Evolutionary conservation across 2,797 vertebrate genomes (phyloP), one percentile per base, ranked within the genome.

Genomic region (Tadarida brasiliensis): DNA sequence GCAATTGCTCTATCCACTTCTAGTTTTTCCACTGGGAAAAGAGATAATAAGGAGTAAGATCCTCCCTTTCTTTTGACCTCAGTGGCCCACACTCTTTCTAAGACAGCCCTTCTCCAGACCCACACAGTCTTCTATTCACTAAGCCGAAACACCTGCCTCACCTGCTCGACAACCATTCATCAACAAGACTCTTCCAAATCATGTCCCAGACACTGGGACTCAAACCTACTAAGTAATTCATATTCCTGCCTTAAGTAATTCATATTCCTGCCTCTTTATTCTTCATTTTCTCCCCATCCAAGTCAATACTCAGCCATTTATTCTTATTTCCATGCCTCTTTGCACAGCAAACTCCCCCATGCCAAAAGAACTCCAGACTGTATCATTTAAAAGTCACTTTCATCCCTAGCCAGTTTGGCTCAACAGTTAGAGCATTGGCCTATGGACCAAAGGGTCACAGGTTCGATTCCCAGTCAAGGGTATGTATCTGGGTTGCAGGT

Each of bases 351-450:
- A 16, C 39, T 91, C 57, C 70, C 65, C 68, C n/a, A 33, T 47
- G 44, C 54, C 67, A 57, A 88, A 94, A 94, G 47, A 54, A 61
- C 76, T 84, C 70, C 35, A 73, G 57, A 22, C 28, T 68, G 47
- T 78, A 49, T 67, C 65, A 93, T 68, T 71, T 81, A 85, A 92
- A 90, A 63, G n/a, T 16, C 77, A 65, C 26, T 88, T 92, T 44
- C 39, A 44, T 4, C 39, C 7, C 39, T 44, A 44, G 39, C 39
- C 39, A 44, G 39, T 44, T 44, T 44, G 39, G 39, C 39, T 44
- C 39, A 44, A 7, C 39, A 44, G 39, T 44, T 44, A 44, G 39
- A 44, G 39, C 39, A 44, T 7, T 44, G 39, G 39, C 39, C 39
- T 7, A 44, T 44, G 39, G 39, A 44, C 39, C 39, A 44, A 44